Evolutionary conservation across 2,888 invertebrate species (phyloP).

Genomic region (Macropis europaea): DNA sequence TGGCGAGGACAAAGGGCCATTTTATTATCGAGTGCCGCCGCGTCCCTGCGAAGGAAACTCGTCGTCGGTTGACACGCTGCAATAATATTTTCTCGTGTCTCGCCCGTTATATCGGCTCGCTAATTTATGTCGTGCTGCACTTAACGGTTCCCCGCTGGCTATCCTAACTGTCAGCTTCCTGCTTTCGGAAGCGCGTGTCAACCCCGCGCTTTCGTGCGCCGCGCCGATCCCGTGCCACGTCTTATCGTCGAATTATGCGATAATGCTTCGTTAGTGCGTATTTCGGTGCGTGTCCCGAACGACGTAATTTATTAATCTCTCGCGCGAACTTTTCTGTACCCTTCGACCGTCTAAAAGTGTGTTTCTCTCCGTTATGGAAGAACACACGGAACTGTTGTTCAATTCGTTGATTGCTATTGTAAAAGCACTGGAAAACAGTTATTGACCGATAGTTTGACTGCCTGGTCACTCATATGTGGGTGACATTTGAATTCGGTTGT

Average conservation of each 20-base stretch:
- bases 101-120: constrained; percentile 39
- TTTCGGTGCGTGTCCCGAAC: no score
- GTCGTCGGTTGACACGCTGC: constrained; percentile 41
- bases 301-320: no score
- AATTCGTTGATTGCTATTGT: no score
- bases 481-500: no score
- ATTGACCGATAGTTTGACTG: no score
- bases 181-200: constrained; percentile 38
- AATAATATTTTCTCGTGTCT: constrained; percentile 71
- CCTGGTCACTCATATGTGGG: no score
- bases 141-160: constrained; percentile 37
- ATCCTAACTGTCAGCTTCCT: constrained; percentile 27
- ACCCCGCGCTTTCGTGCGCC: neutral
- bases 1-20: constrained; percentile 64
- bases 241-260: constrained; percentile 7
- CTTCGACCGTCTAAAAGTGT: no score
- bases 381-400: no score
- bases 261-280: no score
- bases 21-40: constrained; percentile 69
- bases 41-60: constrained; percentile 42
- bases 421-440: no score
- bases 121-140: constrained; percentile 67
- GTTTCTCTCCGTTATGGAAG: no score
- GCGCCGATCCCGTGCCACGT: neutral
- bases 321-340: no score